Base-by-base conservation (phyloP, 1,140 invertebrate genomes). In the Potamilus streckersoni region DNA sequence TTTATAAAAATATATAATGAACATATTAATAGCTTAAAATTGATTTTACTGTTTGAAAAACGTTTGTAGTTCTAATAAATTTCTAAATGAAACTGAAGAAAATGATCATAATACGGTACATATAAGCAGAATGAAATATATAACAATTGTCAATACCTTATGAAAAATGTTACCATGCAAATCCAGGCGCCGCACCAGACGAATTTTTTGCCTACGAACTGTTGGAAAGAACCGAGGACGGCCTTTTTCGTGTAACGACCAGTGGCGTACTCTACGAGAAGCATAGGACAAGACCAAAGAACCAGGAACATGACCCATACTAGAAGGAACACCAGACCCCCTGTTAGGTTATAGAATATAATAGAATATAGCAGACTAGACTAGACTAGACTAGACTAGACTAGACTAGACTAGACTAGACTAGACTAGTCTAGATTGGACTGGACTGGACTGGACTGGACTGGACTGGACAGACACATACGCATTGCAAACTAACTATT, bases 121-220 rank as follows among this genome's bases (percentile, higher is more conserved):
- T 64, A 15, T 31, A 20, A 20, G 23, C 23, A 66, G 1, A 27
- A 14, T 2, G 4, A 56, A 67, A 67, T 16, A 8, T 55, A 55
- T n/a, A 1, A 20, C n/a, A 55, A 27, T 4, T 49, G 65, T 19
- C 20, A 19, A 23, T 38, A 80, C 68, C 57, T 61, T 12, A 88
- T 87, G 59, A 82, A 76, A 70, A 87, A 88, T 38, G 83, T 81
- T 11, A 87, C 85, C 74, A 86, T 76, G 8, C 83, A 79, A 23
- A 89, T 82, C 86, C 86, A 88, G 14, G 81, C 83, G 0, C 86
- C 88, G 71, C 85, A 86, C 86, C 86, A 88, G 2, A 81, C 77
- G 38, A 79, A 77, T 15, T 81, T 82, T 15, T 84, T 76, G 14
- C 83, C 83, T 2, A 85, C 55, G 57, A 88, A 81, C 31, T 84